These are phyloP conservation scores for Ommatoiulus sabulosus DNA, from an alignment of 2,888 invertebrate species.

Conservation along the genomic window DNA sequence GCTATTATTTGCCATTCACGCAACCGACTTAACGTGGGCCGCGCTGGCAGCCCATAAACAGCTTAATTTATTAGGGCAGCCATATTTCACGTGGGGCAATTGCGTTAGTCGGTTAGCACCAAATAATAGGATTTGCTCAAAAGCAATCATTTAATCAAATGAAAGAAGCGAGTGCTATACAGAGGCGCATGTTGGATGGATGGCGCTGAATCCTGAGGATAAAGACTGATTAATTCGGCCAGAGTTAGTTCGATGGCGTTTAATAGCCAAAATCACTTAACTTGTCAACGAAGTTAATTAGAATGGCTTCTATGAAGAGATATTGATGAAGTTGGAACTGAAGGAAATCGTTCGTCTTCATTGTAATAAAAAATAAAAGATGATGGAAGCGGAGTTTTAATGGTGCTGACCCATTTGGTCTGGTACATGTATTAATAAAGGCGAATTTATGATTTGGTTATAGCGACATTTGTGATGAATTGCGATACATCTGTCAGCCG, in stretches of 20 bases:
- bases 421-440: neutral
- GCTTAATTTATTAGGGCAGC: neutral
- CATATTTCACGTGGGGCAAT: neutral
- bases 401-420: neutral
- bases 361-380: slow-evolving; percentile 5
- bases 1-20: slow-evolving; percentile 17
- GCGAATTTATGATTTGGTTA: neutral
- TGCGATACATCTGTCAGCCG: too few species aligned
- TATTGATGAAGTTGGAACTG: neutral
- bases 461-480: too few species aligned
- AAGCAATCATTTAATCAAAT: slow-evolving; percentile 25
- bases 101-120: slow-evolving; percentile 11
- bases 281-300: slow-evolving; percentile 9
- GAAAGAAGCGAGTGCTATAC: neutral
- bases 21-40: neutral
- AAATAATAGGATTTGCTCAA: slow-evolving; percentile 40
- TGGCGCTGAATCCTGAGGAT: neutral
- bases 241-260: neutral
- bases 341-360: slow-evolving; percentile 49
- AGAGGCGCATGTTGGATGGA: neutral
- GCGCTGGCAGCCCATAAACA: slow-evolving; percentile 9
- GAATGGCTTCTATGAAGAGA: neutral
- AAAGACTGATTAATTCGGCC: neutral
- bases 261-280: slow-evolving; percentile 40
- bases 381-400: neutral